A percentile compares a stretch with the other conserved stretches of the same genome.
Conservation (phyloP, 2,797 vertebrate genomes). For the Halcyon leucocephala region DNA sequence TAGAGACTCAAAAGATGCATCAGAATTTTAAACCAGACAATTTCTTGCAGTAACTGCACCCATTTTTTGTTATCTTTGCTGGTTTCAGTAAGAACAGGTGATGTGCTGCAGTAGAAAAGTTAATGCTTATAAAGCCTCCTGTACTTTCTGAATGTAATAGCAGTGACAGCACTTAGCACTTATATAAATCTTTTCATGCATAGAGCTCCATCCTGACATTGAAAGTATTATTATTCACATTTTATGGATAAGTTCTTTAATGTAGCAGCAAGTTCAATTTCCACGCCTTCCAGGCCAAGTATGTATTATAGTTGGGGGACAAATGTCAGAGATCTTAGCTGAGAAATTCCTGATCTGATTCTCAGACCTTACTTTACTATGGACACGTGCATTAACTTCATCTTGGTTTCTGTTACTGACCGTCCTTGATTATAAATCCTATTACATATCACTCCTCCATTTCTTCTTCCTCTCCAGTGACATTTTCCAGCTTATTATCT, state of each 20-base stretch:
- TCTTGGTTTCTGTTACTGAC: not conserved
- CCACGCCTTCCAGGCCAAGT: not conserved
- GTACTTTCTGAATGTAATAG: constrained; percentile 13
- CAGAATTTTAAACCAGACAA: not conserved
- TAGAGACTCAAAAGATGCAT: not conserved
- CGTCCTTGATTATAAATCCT: not conserved
- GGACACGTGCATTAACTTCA: not conserved
- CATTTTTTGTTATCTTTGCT: not conserved
- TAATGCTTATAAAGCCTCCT: constrained; percentile 40
- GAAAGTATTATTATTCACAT: constrained; percentile 7
- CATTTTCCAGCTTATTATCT: not conserved
- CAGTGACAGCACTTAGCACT: constrained; percentile 3
- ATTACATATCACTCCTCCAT: not conserved
- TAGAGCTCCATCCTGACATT: not conserved
- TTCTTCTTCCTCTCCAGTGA: not conserved
- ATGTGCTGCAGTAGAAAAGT: constrained; percentile 12
- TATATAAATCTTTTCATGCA: not conserved
- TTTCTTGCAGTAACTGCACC: constrained; percentile 3
- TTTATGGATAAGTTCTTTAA: not conserved
- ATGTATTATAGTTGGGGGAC: not conserved
- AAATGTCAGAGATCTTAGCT: not conserved
- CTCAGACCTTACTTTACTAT: not conserved
- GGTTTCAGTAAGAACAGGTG: not conserved
- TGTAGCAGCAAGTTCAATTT: not conserved
- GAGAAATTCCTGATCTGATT: not conserved